Conservation (phyloP, 2,113 vertebrate species). For the Barbus barbus region DNA sequence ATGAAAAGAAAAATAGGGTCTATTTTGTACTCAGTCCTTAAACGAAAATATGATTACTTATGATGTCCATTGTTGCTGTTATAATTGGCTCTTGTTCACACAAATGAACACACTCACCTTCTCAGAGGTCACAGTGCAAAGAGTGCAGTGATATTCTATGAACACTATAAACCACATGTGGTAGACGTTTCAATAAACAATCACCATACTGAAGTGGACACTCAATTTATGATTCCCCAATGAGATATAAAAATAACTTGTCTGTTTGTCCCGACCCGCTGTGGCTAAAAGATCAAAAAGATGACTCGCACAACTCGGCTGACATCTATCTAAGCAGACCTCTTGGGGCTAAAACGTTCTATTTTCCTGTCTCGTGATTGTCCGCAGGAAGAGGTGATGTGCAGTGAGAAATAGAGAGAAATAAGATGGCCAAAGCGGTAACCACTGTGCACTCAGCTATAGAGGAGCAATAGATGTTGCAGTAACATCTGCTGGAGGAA, state of each 20-base stretch:
- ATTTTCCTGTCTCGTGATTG: conserved; percentile 36
- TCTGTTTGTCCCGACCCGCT: neutral
- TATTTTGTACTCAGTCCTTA: neutral
- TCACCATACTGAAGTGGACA: conserved; percentile 15
- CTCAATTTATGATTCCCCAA: conserved; percentile 20
- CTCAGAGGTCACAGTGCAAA: neutral
- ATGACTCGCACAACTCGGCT: neutral
- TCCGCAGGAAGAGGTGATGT: conserved; percentile 28
- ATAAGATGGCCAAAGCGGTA: conserved; percentile 40
- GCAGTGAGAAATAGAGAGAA: conserved; percentile 22
- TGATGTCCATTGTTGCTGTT: neutral
- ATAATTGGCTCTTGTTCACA: neutral
- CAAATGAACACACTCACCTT: neutral
- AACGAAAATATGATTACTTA: neutral
- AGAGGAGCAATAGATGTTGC: conserved; percentile 32
- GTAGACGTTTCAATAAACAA: conserved; percentile 1
- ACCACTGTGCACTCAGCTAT: conserved; percentile 50
- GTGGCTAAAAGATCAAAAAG: conserved; percentile 7
- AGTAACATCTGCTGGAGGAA: conserved; percentile 23
- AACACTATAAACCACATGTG: neutral
- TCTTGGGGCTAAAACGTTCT: conserved; percentile 40
- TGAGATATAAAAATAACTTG: conserved; percentile 19
- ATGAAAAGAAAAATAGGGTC: too few species aligned
- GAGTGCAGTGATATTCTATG: neutral
- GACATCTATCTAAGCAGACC: conserved; percentile 31